Evolutionary conservation across 2,888 invertebrate species (phyloP), one percentile per base, ranked within the genome.

Genomic region (Nipponacmea schrenckii): DNA sequence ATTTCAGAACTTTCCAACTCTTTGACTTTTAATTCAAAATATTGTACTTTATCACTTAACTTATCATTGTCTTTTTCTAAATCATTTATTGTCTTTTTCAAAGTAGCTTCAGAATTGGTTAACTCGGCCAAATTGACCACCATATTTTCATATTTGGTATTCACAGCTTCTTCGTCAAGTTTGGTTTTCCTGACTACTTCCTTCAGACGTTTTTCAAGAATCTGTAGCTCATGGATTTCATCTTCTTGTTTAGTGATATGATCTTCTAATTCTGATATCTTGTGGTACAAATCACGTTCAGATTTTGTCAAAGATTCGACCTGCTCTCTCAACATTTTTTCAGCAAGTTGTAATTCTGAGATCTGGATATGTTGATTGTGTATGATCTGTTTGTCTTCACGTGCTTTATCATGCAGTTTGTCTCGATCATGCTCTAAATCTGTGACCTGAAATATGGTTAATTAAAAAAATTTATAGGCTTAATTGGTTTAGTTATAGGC

Each of bases 351-450:
- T 24, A 84, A 76, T 67, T 86, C 85, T 15, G 84, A 74, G 4
- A 86, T 71, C 48, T 79, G 78, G n/a, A 87, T 83, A 74, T 84
- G 85, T 69, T 85, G 84, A 67, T 87, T 85, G 72, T 87, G 87
- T 44, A 87, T 86, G 69, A 79, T 79, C 68, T 77, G 79, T 77
- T 87, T 87, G 77, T 87, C 87, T 56, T 81, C 81, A 27, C 87
- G 77, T 8, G 86, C 82, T 48, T 86, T 84, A 67, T 85, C 84
- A 79, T 86, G 85, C 0, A 87, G 81, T 56, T 85, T 83, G 64
- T 87, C 86, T 67, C 86, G 71, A 75, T 87, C 87, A 14, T 75
- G 62, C 71, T 87, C 87, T 63, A 87, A 72, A 65, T 86, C 87
- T 44, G 78, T 74, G 45, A 87, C 78, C 87, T 87, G 76, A 8